Conservation (phyloP, 1,140 invertebrate species). For the Papilio xuthus region DNA sequence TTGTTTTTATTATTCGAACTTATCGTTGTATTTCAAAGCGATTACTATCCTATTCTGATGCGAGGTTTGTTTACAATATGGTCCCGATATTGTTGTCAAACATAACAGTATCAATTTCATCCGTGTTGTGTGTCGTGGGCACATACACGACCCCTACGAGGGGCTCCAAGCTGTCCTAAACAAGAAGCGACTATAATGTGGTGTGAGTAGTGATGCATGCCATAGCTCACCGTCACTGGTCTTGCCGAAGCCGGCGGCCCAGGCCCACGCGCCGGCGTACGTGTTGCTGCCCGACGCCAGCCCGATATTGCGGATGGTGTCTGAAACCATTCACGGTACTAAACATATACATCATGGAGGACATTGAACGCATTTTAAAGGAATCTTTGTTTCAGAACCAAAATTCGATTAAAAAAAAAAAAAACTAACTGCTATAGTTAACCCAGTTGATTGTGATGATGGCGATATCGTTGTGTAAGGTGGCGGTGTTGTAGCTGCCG, state of each 20-base stretch:
- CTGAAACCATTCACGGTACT: background rate
- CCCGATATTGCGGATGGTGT: background rate
- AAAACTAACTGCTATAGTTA: slow-evolving; percentile 9
- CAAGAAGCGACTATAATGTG: too few species aligned
- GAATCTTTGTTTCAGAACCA: background rate
- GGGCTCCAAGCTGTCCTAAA: background rate
- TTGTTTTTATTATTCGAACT: too few species aligned
- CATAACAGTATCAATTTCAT: background rate
- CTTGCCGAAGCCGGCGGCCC: too few species aligned
- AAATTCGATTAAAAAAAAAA: background rate
- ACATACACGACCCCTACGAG: background rate
- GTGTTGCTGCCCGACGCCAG: slow-evolving; percentile 8
- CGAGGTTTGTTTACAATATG: too few species aligned
- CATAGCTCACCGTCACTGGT: background rate
- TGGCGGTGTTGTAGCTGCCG: slow-evolving; percentile 8
- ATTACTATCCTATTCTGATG: too few species aligned
- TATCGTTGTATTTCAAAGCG: too few species aligned
- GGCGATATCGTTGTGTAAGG: slow-evolving; percentile 3
- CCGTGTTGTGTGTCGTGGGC: too few species aligned
- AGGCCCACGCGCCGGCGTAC: background rate
- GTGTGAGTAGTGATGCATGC: background rate
- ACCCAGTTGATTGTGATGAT: background rate
- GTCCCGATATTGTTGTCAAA: too few species aligned
- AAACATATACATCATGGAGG: too few species aligned
- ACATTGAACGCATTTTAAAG: too few species aligned